Base-by-base conservation (phyloP, 2,888 invertebrate species). In the Catocala fraxini region DNA sequence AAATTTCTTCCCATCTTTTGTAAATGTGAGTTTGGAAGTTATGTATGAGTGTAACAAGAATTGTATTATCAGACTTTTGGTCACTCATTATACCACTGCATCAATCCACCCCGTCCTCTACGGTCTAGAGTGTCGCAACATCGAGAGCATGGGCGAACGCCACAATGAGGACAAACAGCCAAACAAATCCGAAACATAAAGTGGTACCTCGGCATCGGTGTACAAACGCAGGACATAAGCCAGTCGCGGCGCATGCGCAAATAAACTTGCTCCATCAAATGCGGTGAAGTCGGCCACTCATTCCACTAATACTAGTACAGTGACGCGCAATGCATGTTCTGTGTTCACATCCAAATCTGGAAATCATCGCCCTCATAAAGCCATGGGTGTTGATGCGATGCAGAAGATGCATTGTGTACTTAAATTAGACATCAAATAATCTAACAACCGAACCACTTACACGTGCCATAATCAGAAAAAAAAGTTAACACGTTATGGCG, bases 211-310 rank as follows among this genome's bases (percentile, higher is more conserved):
- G 86, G 88, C 85, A 89, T 88, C 87, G 89, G 90, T 89, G 89
- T 82, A 88, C 86, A 92, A 90, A 90, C 93, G 91, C 88, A 87
- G 91, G 90, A 92, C 90, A 92, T 59, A 91, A 92, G 90, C 90
- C 91, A 91, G 90, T 88, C 86, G 88, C 89, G 88, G 87, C 94
- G 87, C 94, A 94, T 94, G 94, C 94, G 92, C 93, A 93, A 93
- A 92, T 88, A 93, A 88, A 93, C 85, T 90, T 89, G 90, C 89
- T 92, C 92, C 93, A 92, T 89, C 90, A 80, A 93, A 92, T 94
- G 94, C 93, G 91, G 94, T 93, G 93, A 92, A 76, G 92, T 92
- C 93, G 92, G 93, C 88, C 93, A 92, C 93, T 92, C 93, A 94
- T 93, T 93, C 92, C 92, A 92, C 94, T 93, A 93, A 90, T 87